Evolutionary conservation across 2,113 vertebrate species (phyloP), one percentile per base, ranked within the genome.

Genomic region (Puntigrus tetrazona): DNA sequence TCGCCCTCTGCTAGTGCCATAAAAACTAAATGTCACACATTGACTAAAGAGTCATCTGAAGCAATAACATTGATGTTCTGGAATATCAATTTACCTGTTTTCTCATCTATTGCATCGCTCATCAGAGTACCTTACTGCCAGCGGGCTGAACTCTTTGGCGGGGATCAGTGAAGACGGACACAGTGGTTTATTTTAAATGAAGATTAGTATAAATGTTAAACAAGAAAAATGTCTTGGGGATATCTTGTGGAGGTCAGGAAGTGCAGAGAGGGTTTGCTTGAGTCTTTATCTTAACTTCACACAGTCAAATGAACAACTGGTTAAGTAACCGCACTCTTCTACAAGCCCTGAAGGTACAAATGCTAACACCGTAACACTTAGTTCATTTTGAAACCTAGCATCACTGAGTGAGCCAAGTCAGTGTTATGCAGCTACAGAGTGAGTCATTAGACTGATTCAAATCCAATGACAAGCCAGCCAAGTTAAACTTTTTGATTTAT

Each of bases 391-490:
- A 34, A 67, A 34, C 3, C 3, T 34, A 67, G 20, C 63, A 9
- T 67, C 63, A 34, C 29, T 67, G 63, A 67, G 63, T 67, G 63
- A 67, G 63, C 34, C 63, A 67, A 34, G 29, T 34, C 63, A 65
- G 63, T 34, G 2, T 34, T 29, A 31, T 65, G 18, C 29, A 65
- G 63, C 63, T 16, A 67, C 1, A 7, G 16, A 34, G 16, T 18
- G 61, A 65, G 27, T 65, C 61, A 65, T 65, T 31, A 31, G 27
- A 31, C 27, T 18, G 61, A 65, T 65, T 65, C 14, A 65, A 18
- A 65, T n/a, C 13, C 11, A 27, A 29, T 27, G 59, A 14, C 25
- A 29, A 13, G 29, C 47, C 45, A 47, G 5, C 45, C 16, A 50
- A 50, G 47, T 29, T 9, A 1, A n/a, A n/a, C n/a, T n/a, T 29